Base-by-base conservation (phyloP, 2,888 invertebrate genomes). In the Volucella zonaria region DNA sequence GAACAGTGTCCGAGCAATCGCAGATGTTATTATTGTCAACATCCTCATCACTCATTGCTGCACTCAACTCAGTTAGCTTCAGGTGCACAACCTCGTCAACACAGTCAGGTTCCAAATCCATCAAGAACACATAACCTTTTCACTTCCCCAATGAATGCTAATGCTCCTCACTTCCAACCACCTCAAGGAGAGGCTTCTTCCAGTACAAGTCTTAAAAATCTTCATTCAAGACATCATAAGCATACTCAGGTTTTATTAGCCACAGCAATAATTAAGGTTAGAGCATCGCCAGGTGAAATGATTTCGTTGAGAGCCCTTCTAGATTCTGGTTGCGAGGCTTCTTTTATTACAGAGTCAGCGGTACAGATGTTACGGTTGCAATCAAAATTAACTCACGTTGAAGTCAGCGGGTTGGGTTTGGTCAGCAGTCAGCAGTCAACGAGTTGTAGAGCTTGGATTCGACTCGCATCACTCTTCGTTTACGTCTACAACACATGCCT, bases 241-340 rank as follows among this genome's bases (percentile, higher is more conserved):
- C 45, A 23, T 2, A 61, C 61, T 6, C 61, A 61, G 4, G 23
- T 45, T n/a, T 42, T 61, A 23, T 45, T 61, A 3, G 43, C 61
- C 12, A 45, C 61, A 9, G 61, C 45, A n/a, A 61, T 61, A 4
- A n/a, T 61, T 1, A 61, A 61, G n/a, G 45, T 45, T 2, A 45
- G 45, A 4, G n/a, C 61, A 61, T 18, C 23, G 2, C n/a, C n/a
- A 45, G 61, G 61, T 8, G 18, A 45, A 8, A 8, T 12, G 3
- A 9, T 45, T 2, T 12, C 43, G 23, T 12, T 61, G n/a, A 45
- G 61, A 45, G 61, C 45, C 1, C 2, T 61, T 1, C 43, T 61
- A n/a, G 61, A 61, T 61, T n/a, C 61, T 2, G 61, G 61, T 45
- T 61, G 45, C 12, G 23, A 61, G 4, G 45, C 61, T n/a, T 12